These are phyloP conservation scores for Neomicropteryx cornuta DNA, from an alignment of 1,140 invertebrate species.

Conservation along the genomic window DNA sequence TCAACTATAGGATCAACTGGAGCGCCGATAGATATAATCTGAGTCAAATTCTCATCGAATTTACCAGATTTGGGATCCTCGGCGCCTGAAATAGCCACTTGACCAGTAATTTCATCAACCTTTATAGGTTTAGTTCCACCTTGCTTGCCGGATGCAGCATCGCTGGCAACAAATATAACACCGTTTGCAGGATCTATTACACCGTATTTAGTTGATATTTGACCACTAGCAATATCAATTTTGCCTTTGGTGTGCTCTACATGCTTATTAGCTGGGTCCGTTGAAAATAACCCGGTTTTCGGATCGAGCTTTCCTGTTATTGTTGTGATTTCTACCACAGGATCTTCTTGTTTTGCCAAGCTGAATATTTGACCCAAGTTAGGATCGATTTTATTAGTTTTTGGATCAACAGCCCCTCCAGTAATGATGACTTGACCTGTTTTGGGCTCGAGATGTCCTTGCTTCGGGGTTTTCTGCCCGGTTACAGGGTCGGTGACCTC, in stretches of 20 bases:
- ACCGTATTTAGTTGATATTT: constrained; percentile 51
- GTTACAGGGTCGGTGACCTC: constrained; percentile 39
- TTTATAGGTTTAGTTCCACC: constrained; percentile 41
- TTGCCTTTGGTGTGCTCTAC: constrained; percentile 41
- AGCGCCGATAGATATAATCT: constrained; percentile 47
- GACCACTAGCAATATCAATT: constrained; percentile 39
- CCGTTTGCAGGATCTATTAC: constrained; percentile 53
- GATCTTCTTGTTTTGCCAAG: constrained; percentile 32
- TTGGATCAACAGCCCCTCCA: constrained; percentile 46
- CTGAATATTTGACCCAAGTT: constrained; percentile 44
- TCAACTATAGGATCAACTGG: constrained; percentile 54
- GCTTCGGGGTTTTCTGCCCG: constrained; percentile 38
- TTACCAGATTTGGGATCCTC: constrained; percentile 52
- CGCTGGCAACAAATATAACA: constrained; percentile 45
- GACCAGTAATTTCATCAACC: constrained; percentile 45
- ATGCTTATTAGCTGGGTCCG: constrained; percentile 35
- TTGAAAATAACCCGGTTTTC: constrained; percentile 41
- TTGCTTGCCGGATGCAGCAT: constrained; percentile 43
- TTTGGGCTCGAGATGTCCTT: constrained; percentile 40
- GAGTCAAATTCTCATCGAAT: constrained; percentile 44
- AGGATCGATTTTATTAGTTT: constrained; percentile 49
- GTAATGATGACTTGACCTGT: constrained; percentile 45
- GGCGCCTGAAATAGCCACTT: constrained; percentile 43
- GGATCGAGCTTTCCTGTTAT: constrained; percentile 43
- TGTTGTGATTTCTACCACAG: constrained; percentile 39